phyloP scores from a whole-genome alignment of 2,113 vertebrate species.

The Dipodomys merriami region DNA sequence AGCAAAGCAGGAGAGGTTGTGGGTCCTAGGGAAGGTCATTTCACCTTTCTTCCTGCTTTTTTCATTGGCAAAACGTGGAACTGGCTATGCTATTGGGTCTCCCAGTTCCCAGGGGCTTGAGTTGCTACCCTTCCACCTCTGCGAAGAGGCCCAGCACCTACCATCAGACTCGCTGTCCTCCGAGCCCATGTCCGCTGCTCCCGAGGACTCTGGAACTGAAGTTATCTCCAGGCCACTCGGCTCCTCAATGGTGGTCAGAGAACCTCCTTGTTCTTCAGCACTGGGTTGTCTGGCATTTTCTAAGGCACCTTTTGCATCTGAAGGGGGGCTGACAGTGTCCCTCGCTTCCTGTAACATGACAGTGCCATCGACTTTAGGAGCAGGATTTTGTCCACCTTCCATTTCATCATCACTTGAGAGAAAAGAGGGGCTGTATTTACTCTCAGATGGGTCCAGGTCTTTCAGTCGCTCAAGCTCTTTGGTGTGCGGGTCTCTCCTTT shows the following conservation, averaged over 20 bases:
- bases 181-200: neutral
- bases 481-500: neutral
- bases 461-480: neutral
- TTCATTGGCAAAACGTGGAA: neutral
- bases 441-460: neutral
- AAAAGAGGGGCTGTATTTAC: neutral
- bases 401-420: constrained; percentile 11
- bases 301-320: neutral
- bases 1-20: neutral
- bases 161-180: constrained; percentile 93
- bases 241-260: neutral
- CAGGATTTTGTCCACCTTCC: neutral
- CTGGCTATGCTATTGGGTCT: neutral
- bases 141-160: constrained; percentile 77
- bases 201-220: neutral
- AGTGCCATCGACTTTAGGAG: neutral
- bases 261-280: constrained; percentile 36
- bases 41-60: neutral
- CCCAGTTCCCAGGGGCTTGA: neutral
- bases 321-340: neutral
- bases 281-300: neutral
- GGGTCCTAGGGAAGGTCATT: neutral
- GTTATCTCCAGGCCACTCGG: constrained; percentile 21
- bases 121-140: neutral
- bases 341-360: neutral